phyloP scores from a whole-genome alignment of 2,888 invertebrate genomes.

The Brassicogethes aeneus region DNA sequence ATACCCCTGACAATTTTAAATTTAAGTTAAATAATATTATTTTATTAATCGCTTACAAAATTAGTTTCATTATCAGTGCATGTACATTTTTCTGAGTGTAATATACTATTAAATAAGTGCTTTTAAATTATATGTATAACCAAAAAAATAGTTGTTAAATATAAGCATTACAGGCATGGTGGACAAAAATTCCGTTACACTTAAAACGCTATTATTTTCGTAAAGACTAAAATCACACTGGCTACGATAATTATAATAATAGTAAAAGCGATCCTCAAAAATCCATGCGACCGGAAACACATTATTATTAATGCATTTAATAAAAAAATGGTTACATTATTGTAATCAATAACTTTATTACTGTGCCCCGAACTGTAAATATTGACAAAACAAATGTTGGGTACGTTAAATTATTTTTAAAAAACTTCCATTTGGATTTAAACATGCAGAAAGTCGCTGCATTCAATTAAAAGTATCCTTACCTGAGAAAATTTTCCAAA shows the following conservation, averaged over 20 bases:
- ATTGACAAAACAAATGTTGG: background rate
- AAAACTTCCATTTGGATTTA: background rate
- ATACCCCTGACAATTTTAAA: too few relatives aligned
- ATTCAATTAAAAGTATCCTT: background rate
- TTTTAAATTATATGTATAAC: too few relatives aligned
- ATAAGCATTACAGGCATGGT: too few relatives aligned
- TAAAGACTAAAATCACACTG: too few relatives aligned
- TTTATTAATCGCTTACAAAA: too few relatives aligned
- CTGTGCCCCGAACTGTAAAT: constrained; percentile 24
- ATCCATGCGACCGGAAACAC: background rate
- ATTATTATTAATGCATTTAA: background rate
- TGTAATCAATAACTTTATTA: constrained; percentile 12
- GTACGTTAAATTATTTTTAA: background rate
- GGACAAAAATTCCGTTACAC: too few relatives aligned
- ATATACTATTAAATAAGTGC: too few relatives aligned
- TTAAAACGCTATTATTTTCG: too few relatives aligned
- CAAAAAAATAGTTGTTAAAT: too few relatives aligned
- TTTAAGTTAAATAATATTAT: too few relatives aligned
- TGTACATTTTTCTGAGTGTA: too few relatives aligned
- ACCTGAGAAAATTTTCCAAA: background rate
- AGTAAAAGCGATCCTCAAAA: background rate
- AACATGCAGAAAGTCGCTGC: background rate
- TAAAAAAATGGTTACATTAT: background rate
- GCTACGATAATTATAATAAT: background rate
- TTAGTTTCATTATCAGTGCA: too few relatives aligned